Conservation (phyloP, 2,797 vertebrate genomes). For the Dicrostonyx torquatus region DNA sequence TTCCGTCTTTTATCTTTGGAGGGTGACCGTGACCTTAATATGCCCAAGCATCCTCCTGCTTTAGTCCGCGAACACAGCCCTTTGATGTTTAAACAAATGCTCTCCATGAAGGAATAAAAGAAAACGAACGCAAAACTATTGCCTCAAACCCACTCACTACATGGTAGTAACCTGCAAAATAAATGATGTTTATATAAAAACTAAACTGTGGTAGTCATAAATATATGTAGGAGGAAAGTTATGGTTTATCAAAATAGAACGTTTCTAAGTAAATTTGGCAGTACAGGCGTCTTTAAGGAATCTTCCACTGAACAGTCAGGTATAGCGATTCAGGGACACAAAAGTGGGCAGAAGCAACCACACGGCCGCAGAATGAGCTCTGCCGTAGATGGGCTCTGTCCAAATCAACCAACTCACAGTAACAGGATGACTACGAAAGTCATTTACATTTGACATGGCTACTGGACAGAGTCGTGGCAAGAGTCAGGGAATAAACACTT, state of each 20-base stretch:
- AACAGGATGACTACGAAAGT: not conserved
- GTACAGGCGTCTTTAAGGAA: not conserved
- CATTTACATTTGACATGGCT: not conserved
- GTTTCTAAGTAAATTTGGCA: not conserved
- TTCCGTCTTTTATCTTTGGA: not conserved
- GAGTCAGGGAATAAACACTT: not conserved
- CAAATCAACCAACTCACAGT: not conserved
- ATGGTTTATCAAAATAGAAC: not conserved
- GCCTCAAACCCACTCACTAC: not conserved
- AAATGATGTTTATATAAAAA: not conserved
- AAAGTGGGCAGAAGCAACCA: not conserved
- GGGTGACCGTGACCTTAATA: not conserved
- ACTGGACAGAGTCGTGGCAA: not conserved
- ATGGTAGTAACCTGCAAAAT: not conserved
- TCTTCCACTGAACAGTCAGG: not conserved
- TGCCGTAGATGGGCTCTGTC: not conserved
- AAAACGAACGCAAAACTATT: conserved; percentile 33
- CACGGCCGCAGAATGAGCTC: not conserved
- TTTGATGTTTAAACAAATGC: conserved; percentile 3
- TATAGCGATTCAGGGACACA: not conserved
- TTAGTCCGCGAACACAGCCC: conserved; percentile 21
- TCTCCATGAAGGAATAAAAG: conserved; percentile 13
- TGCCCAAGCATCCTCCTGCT: not conserved
- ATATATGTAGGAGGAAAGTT: not conserved
- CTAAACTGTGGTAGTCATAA: not conserved